These are phyloP conservation scores for Eulacestoma nigropectus DNA, from an alignment of 2,113 vertebrate species.

Conservation along the genomic window DNA sequence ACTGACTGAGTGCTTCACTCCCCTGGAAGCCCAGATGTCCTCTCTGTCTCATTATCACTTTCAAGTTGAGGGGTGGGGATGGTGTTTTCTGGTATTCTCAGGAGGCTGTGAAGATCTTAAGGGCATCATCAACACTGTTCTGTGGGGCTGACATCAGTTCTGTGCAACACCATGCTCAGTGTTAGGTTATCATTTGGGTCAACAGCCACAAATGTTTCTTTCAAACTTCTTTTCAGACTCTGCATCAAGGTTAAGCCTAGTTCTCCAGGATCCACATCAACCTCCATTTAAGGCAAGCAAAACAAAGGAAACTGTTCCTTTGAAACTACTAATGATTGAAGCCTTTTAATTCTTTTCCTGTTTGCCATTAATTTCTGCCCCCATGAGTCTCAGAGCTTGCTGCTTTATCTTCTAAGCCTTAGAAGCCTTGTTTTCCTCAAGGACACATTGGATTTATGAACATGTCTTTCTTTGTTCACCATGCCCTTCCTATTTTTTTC, in stretches of 20 bases:
- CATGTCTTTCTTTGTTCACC: constrained; percentile 4
- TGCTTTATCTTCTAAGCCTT: constrained; percentile 52
- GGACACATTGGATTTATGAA: constrained; percentile 33
- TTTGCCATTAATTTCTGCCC: constrained; percentile 51
- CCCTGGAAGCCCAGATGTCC: not conserved
- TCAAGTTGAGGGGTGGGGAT: not conserved
- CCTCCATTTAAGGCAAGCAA: not conserved
- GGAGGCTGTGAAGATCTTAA: not conserved
- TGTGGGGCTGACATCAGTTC: not conserved
- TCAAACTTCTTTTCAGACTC: constrained; percentile 12
- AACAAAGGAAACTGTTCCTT: constrained; percentile 40
- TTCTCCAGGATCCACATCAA: not conserved
- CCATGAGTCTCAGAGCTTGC: not conserved
- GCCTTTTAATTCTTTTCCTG: constrained; percentile 37
- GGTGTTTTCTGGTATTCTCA: not conserved
- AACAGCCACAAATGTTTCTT: not conserved
- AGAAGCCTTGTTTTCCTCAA: constrained; percentile 50
- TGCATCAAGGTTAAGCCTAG: constrained; percentile 1
- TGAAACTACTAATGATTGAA: constrained; percentile 46
- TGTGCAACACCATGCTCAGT: not conserved
- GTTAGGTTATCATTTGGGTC: not conserved
- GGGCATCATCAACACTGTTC: not conserved
- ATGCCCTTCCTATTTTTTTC: not conserved
- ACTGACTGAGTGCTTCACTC: not conserved
- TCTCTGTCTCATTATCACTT: not conserved